A percentile compares a stretch with the other conserved stretches of the same genome.
phyloP scores from a whole-genome alignment of 2,797 vertebrate genomes.

The Lerista edwardsae region DNA sequence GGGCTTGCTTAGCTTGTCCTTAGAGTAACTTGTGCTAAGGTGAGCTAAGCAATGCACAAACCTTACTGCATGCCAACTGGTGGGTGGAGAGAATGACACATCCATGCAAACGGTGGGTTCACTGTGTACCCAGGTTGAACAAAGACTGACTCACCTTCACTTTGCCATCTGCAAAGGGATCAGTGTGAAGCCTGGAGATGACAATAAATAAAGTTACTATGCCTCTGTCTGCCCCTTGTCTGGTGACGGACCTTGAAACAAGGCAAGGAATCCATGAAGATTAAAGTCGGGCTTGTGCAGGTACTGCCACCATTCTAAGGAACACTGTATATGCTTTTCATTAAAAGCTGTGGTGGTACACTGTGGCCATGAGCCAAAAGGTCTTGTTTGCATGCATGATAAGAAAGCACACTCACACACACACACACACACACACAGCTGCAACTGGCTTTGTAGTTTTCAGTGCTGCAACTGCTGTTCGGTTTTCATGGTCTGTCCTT shows the following conservation, averaged over 20 bases:
- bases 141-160: neutral
- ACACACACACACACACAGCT: neutral
- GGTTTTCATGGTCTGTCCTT: neutral
- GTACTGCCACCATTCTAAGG: neutral
- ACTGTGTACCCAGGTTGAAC: neutral
- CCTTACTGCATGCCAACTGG: neutral
- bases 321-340: neutral
- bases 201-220: conserved; percentile 9
- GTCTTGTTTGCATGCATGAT: conserved; percentile 12
- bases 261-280: conserved; percentile 10
- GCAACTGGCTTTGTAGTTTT: conserved; percentile 29
- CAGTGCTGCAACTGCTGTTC: neutral
- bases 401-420: neutral
- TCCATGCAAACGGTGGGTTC: neutral
- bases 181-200: neutral
- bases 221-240: neutral
- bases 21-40: neutral
- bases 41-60: neutral
- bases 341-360: neutral
- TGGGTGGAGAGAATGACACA: neutral
- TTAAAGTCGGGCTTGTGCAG: conserved; percentile 3
- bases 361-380: conserved; percentile 20
- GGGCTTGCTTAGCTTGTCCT: neutral
- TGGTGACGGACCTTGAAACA: conserved; percentile 24
- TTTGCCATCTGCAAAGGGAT: neutral